These are phyloP conservation scores for Gila robusta DNA, from an alignment of 2,797 vertebrate genomes.

Conservation along the genomic window DNA sequence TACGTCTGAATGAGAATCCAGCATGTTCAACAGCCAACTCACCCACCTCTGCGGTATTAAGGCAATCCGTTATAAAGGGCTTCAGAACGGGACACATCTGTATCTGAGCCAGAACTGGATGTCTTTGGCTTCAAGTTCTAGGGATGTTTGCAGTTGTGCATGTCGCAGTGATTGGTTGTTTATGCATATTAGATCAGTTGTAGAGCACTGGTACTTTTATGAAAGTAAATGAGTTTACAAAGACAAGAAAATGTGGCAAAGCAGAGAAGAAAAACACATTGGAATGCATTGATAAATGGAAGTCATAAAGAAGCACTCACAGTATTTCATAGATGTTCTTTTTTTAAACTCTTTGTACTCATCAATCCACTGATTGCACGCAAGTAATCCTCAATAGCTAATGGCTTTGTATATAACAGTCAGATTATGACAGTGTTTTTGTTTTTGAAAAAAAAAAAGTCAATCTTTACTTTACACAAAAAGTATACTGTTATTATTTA, in stretches of 20 bases:
- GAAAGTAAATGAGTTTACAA: constrained; percentile 43
- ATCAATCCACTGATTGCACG: constrained; percentile 7
- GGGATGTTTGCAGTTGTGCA: constrained; percentile 35
- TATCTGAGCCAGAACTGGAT: constrained; percentile 42
- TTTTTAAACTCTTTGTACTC: constrained; percentile 29
- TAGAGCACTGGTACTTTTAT: constrained; percentile 36
- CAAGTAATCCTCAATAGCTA: constrained; percentile 4
- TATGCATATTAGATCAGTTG: constrained; percentile 28
- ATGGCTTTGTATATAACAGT: background rate
- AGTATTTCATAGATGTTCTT: constrained; percentile 35
- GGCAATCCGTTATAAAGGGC: constrained; percentile 68
- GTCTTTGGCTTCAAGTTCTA: constrained; percentile 37
- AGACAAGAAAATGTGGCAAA: constrained; percentile 31
- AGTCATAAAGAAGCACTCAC: constrained; percentile 38
- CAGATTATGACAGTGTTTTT: background rate
- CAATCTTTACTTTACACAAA: background rate
- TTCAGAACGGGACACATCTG: constrained; percentile 46
- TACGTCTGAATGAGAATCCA: constrained; percentile 58
- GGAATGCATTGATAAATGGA: constrained; percentile 53
- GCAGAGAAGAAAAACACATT: constrained; percentile 38
- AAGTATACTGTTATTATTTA: background rate
- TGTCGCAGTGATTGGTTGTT: constrained; percentile 45
- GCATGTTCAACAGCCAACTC: constrained; percentile 59
- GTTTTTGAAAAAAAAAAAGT: background rate
- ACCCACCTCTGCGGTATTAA: constrained; percentile 69